Evolutionary conservation across 2,888 invertebrate genomes (phyloP), one percentile per base, ranked within the genome.

Genomic region (Drosophila percnosoma): DNA sequence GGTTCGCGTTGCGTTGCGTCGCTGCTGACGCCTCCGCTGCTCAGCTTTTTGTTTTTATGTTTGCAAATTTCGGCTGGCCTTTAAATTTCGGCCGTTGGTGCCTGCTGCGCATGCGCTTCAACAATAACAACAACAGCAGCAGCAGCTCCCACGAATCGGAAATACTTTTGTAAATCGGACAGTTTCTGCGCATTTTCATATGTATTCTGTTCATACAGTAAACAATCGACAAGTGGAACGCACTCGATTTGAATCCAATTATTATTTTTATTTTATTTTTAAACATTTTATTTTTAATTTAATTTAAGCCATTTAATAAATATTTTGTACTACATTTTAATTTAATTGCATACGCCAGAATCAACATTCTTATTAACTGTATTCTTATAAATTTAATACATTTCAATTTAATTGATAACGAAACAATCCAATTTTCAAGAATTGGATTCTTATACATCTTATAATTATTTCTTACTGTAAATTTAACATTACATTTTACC

Each of bases 21-120:
- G 57, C 61, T 64, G 65, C 49, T n/a, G 57, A 58, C 75, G 75
- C 80, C 67, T 75, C 45, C 68, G 76, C 77, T 68, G 70, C n/a
- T 73, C 65, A 58, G 13, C 59, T 66, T 60, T 73, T 75, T 65
- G 18, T 65, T 69, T 61, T 74, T 70, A 65, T 71, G 77, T 36
- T 65, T 33, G 10, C 4, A 33, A 33, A 49, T 81, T 76, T 73
- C 18, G 74, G 48, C 68, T 77, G 61, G 63, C 70, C 63, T 66
- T 75, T 64, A 68, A 75, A 61, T 64, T 60, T 71, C 59, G 68
- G 51, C 49, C 53, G 66, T 53, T 71, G 71, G 54, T 75, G 62
- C 61, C 57, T 63, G 75, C 62, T 71, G 71, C 60, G 82, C 71
- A 66, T 72, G 65, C 66, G 71, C 59, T 18, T 51, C 55, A 64